A percentile compares a stretch with the other conserved stretches of the same genome.
Evolutionary conservation across 2,113 vertebrate species (phyloP).

Genomic region (Bos indicus): DNA sequence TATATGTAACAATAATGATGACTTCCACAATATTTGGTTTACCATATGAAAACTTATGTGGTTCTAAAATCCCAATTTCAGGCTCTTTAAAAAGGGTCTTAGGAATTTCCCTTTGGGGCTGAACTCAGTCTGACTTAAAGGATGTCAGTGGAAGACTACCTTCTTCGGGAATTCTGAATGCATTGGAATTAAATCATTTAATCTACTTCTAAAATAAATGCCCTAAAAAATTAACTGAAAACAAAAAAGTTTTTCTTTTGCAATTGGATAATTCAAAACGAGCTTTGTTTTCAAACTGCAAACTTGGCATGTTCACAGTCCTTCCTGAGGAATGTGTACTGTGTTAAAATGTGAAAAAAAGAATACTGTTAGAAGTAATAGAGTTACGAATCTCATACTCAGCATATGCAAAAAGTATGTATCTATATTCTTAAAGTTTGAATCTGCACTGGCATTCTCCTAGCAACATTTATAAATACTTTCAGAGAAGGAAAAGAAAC

Average conservation of each 20-base stretch:
- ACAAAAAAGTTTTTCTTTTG: background rate
- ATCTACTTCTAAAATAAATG: background rate
- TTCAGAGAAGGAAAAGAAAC: background rate
- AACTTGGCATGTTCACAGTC: slow-evolving; percentile 30
- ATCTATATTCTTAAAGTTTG: background rate
- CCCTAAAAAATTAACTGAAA: background rate
- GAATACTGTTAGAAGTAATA: slow-evolving; percentile 10
- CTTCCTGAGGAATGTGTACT: slow-evolving; percentile 48
- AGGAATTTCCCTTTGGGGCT: background rate
- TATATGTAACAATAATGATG: background rate
- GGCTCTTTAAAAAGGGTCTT: background rate
- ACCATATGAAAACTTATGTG: background rate
- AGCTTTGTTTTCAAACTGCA: slow-evolving; percentile 59
- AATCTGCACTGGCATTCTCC: background rate
- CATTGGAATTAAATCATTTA: background rate
- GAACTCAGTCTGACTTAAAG: background rate
- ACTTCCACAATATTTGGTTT: background rate
- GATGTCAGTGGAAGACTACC: background rate
- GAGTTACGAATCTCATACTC: slow-evolving; percentile 24
- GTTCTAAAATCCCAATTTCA: background rate
- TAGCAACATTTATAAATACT: background rate
- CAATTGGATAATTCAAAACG: slow-evolving; percentile 35
- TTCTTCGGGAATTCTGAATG: slow-evolving; percentile 25
- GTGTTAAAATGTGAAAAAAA: background rate
- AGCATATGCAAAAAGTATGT: background rate